phyloP scores from a whole-genome alignment of 2,888 invertebrate genomes.

The Pheosia gnoma region DNA sequence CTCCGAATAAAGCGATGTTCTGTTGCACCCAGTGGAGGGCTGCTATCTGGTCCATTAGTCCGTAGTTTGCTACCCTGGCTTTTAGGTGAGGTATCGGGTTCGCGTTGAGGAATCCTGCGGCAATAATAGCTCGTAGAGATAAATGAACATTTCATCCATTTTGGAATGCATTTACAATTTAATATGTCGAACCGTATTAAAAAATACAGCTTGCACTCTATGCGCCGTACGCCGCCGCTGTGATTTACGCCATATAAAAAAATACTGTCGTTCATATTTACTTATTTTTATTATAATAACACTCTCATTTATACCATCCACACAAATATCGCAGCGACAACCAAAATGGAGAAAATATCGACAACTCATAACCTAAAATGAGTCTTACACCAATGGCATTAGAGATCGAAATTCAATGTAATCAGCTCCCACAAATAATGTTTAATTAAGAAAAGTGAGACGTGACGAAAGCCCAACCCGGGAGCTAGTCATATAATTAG shows the following conservation, averaged over 20 bases:
- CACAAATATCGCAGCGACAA: background rate
- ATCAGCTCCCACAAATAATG: slow-evolving; percentile 53
- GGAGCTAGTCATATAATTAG: slow-evolving; percentile 54
- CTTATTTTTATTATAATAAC: background rate
- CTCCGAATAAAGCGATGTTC: slow-evolving; percentile 97
- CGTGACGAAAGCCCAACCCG: slow-evolving; percentile 58
- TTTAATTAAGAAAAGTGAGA: slow-evolving; percentile 70
- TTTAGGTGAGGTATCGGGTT: slow-evolving; percentile 94
- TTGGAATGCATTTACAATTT: slow-evolving; percentile 4
- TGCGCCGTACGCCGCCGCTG: background rate
- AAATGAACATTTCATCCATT: background rate
- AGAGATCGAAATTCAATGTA: slow-evolving; percentile 24
- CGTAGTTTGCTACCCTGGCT: slow-evolving; percentile 97
- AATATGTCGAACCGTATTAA: background rate
- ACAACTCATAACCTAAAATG: slow-evolving; percentile 5
- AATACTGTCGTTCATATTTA: background rate
- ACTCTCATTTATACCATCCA: background rate
- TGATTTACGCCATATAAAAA: too few species aligned
- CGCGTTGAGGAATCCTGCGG: slow-evolving; percentile 93
- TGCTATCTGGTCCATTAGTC: slow-evolving; percentile 98
- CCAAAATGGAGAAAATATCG: slow-evolving; percentile 6
- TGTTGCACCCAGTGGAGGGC: slow-evolving; percentile 98
- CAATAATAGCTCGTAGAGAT: slow-evolving; percentile 1
- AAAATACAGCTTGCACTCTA: background rate
- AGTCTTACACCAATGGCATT: slow-evolving; percentile 1